Conservation (phyloP, 2,113 vertebrate genomes). For the Cottus gobio region DNA sequence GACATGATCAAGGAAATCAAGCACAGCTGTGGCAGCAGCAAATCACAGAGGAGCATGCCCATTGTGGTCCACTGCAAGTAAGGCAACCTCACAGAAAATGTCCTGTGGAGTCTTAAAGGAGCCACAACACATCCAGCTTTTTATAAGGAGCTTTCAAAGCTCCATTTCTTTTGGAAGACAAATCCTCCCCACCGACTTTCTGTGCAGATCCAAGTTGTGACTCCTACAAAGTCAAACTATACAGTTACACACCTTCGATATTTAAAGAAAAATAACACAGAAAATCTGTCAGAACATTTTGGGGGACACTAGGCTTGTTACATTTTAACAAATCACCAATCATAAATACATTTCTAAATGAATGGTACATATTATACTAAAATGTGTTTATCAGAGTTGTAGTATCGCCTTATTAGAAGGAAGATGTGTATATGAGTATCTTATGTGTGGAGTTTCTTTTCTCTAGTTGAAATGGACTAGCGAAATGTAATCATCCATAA, state of each 20-base stretch:
- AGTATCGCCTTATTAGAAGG: neutral
- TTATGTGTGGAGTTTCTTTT: no score
- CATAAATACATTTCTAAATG: neutral
- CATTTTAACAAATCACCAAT: neutral
- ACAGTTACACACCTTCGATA: neutral
- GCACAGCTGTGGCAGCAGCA: slow-evolving; percentile 62
- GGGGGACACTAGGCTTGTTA: neutral
- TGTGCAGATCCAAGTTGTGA: neutral
- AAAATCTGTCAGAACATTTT: neutral
- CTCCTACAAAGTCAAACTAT: neutral
- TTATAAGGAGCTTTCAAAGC: neutral
- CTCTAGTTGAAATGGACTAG: neutral
- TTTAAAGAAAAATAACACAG: neutral
- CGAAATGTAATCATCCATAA: no score
- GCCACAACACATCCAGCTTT: neutral
- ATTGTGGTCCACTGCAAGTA: slow-evolving; percentile 92
- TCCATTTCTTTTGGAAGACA: neutral
- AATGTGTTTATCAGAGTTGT: neutral
- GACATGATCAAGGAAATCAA: slow-evolving; percentile 86
- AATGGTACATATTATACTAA: neutral
- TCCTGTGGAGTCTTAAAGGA: neutral
- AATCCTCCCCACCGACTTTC: neutral
- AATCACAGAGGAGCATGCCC: slow-evolving; percentile 57
- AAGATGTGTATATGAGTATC: no score
- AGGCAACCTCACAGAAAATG: slow-evolving; percentile 40